A percentile compares a stretch with the other conserved stretches of the same genome.
Evolutionary conservation across 2,113 vertebrate species (phyloP).

Genomic region (Sceloporus undulatus): DNA sequence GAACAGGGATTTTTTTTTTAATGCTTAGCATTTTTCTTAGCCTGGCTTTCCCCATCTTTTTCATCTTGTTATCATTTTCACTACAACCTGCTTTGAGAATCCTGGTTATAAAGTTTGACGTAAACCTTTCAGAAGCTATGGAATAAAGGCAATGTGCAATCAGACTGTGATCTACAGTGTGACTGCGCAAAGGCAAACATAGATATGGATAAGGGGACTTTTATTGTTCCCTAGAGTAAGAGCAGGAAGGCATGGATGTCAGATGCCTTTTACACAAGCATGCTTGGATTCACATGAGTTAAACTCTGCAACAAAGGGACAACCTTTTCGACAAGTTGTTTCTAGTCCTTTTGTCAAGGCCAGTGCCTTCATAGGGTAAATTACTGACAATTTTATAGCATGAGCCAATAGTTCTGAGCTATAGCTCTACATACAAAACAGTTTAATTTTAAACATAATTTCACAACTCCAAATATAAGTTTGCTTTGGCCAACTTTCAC

Average conservation of each 20-base stretch:
- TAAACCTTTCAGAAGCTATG: neutral
- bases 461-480: conserved; percentile 14
- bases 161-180: neutral
- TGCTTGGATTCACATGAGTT: conserved; percentile 56
- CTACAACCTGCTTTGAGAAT: neutral
- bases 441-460: conserved; percentile 28
- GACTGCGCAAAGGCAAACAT: conserved; percentile 40
- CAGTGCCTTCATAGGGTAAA: conserved; percentile 44
- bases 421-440: neutral
- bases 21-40: neutral
- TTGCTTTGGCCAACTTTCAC: conserved; percentile 7
- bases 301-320: conserved; percentile 51
- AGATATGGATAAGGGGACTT: conserved; percentile 46
- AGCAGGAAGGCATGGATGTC: conserved; percentile 43
- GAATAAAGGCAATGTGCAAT: neutral
- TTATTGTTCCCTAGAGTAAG: conserved; percentile 41
- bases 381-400: conserved; percentile 39
- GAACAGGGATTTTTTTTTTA: neutral
- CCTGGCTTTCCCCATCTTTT: neutral
- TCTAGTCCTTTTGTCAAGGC: conserved; percentile 49
- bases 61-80: neutral
- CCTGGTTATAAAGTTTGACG: neutral
- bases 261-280: conserved; percentile 50
- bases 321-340: conserved; percentile 51
- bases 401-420: conserved; percentile 7